phyloP scores from a whole-genome alignment of 2,797 vertebrate species.

The Cossypha dichroa region DNA sequence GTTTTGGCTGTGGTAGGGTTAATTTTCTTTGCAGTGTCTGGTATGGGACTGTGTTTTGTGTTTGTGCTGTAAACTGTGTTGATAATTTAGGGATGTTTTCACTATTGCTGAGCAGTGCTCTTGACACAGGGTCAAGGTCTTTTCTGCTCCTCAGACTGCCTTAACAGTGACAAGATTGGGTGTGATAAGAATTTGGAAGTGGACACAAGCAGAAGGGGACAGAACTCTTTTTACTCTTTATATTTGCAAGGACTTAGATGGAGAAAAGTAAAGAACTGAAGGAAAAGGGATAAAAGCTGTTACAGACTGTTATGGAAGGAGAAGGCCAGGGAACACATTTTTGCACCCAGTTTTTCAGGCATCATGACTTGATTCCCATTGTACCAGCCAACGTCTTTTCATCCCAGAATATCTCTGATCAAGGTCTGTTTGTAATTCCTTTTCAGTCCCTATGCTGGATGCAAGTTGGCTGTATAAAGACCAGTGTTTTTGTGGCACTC shows the following conservation, averaged over 20 bases:
- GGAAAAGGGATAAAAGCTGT: background rate
- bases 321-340: background rate
- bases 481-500: background rate
- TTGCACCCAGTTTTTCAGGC: background rate
- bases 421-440: background rate
- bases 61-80: background rate
- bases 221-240: background rate
- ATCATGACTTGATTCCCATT: background rate
- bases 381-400: background rate
- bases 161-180: background rate
- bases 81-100: background rate
- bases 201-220: accelerated
- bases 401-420: background rate
- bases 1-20: background rate
- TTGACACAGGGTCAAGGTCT: background rate
- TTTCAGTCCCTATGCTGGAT: accelerated
- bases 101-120: background rate
- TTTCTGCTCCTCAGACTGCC: background rate
- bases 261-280: background rate
- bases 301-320: background rate
- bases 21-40: background rate
- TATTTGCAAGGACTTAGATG: background rate
- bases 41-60: background rate
- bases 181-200: background rate
- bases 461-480: background rate